phyloP scores from a whole-genome alignment of 2,888 invertebrate species.

The Epirrhoe tristata region DNA sequence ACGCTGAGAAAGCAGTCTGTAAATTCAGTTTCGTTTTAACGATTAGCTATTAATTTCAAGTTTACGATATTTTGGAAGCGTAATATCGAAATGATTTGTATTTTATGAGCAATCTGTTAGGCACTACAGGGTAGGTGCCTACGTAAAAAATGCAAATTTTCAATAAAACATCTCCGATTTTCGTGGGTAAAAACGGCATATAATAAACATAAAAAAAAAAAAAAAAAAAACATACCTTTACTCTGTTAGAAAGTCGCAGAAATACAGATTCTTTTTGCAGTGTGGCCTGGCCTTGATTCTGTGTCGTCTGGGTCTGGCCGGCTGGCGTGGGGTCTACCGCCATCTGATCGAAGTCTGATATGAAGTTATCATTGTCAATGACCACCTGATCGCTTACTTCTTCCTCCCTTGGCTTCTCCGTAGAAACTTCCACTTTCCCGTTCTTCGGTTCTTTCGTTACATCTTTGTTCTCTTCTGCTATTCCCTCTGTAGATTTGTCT shows the following conservation, averaged over 20 bases:
- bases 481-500: constrained; percentile 58
- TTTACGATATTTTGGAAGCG: neutral
- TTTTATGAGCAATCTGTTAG: neutral
- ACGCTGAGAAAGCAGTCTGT: neutral
- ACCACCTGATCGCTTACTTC: constrained; percentile 68
- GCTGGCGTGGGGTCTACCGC: constrained; percentile 76
- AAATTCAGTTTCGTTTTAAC: neutral
- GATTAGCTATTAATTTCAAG: neutral
- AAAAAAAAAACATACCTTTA: constrained; percentile 88
- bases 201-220: too few relatives aligned
- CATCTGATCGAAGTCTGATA: constrained; percentile 84
- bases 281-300: constrained; percentile 68
- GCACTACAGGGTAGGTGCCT: too few relatives aligned
- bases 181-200: too few relatives aligned
- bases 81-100: neutral
- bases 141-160: too few relatives aligned
- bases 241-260: constrained; percentile 96
- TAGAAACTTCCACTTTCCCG: constrained; percentile 58
- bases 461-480: constrained; percentile 63
- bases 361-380: constrained; percentile 80
- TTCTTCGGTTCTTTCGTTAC: constrained; percentile 58
- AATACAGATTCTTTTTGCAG: constrained; percentile 97
- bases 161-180: too few relatives aligned
- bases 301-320: constrained; percentile 63
- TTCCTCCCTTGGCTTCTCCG: constrained; percentile 73